A percentile compares a stretch with the other conserved stretches of the same genome.
Evolutionary conservation across 2,888 invertebrate species (phyloP).

Genomic region (Arge pagana): DNA sequence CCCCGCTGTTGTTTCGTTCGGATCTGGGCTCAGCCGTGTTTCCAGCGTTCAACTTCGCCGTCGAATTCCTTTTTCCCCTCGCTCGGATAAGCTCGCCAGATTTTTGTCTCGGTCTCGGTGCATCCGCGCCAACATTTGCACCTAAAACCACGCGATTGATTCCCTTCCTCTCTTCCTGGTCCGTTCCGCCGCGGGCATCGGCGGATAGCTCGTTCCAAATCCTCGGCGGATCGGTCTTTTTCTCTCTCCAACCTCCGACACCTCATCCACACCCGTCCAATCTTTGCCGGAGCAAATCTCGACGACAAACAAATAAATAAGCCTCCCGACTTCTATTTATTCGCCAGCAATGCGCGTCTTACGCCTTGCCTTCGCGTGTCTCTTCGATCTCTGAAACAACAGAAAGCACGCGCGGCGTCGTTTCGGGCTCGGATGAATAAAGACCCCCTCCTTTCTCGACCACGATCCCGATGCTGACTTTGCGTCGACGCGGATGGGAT

Average conservation of each 20-base stretch:
- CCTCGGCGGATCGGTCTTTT: too few relatives aligned
- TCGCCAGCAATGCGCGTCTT: background rate
- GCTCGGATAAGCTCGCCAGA: constrained; percentile 13
- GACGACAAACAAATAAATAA: constrained; percentile 23
- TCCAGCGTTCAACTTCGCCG: constrained; percentile 14
- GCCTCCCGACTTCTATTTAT: background rate
- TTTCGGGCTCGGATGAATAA: constrained; percentile 20
- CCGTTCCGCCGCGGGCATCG: too few relatives aligned
- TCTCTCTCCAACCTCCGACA: too few relatives aligned
- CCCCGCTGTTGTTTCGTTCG: constrained; percentile 24
- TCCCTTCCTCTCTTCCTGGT: too few relatives aligned
- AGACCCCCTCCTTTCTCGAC: too few relatives aligned
- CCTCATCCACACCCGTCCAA: background rate
- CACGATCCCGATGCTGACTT: background rate
- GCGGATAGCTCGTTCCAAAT: too few relatives aligned
- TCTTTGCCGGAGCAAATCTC: constrained; percentile 10
- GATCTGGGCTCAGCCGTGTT: constrained; percentile 21
- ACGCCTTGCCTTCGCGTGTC: background rate
- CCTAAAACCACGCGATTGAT: background rate
- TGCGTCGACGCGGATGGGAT: background rate
- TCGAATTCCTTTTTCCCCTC: constrained; percentile 16
- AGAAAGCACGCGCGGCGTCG: constrained; percentile 8
- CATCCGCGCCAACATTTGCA: constrained; percentile 1
- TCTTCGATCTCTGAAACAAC: constrained; percentile 7
- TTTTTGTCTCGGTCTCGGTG: background rate